Conservation (phyloP, 2,888 invertebrate species). For the Lasioglossum lativentre region DNA sequence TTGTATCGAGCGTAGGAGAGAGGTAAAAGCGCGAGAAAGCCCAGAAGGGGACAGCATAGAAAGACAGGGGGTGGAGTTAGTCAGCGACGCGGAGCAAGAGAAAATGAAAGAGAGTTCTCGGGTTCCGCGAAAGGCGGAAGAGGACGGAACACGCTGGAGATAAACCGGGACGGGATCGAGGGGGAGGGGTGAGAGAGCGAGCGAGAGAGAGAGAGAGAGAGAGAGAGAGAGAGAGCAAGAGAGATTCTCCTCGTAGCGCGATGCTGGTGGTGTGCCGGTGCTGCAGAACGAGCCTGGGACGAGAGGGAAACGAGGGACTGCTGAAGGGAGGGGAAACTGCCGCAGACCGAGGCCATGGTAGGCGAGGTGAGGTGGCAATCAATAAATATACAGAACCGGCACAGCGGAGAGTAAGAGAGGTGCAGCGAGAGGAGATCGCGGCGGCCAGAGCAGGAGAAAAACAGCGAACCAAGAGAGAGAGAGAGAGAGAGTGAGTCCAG, state of each 20-base stretch:
- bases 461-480: conserved; percentile 40
- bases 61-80: conserved; percentile 48
- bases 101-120: conserved; percentile 38
- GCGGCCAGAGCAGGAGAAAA: conserved; percentile 59
- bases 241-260: conserved; percentile 58
- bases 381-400: conserved; percentile 84
- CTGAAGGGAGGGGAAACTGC: conserved; percentile 72
- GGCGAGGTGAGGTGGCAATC: conserved; percentile 83
- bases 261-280: conserved; percentile 63
- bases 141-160: conserved; percentile 25
- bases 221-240: neutral
- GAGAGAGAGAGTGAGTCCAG: conserved; percentile 36
- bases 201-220: conserved; percentile 8
- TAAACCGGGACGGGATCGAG: conserved; percentile 20
- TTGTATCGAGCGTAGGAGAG: conserved; percentile 75
- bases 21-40: conserved; percentile 68
- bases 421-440: conserved; percentile 34
- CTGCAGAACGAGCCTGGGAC: conserved; percentile 70
- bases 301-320: conserved; percentile 70
- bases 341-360: conserved; percentile 76
- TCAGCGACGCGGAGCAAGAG: conserved; percentile 40
- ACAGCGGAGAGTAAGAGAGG: conserved; percentile 44
- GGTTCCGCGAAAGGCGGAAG: conserved; percentile 27
- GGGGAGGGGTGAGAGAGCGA: neutral
- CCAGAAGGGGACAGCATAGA: conserved; percentile 44